phyloP scores from a whole-genome alignment of 2,113 vertebrate genomes.

The Rissa tridactyla region DNA sequence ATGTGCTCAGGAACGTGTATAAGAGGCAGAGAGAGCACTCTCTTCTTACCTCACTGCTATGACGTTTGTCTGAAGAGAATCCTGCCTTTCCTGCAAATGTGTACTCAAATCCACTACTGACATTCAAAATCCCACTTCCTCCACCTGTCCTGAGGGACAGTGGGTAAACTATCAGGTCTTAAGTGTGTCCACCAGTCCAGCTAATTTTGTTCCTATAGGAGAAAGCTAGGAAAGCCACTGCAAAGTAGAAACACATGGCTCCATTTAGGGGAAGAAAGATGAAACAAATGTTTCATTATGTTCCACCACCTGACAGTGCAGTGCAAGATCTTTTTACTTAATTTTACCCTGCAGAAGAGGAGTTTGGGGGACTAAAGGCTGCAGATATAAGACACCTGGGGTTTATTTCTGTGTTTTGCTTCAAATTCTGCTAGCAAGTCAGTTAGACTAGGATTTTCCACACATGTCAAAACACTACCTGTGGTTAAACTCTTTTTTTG shows the following conservation, averaged over 20 bases:
- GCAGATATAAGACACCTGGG: neutral
- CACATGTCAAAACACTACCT: neutral
- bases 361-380: neutral
- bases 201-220: neutral
- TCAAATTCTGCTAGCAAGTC: neutral
- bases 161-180: neutral
- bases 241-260: neutral
- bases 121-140: neutral
- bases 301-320: neutral
- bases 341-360: neutral
- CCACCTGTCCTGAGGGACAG: neutral
- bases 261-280: neutral
- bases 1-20: neutral
- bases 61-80: neutral
- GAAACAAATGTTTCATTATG: neutral
- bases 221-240: neutral
- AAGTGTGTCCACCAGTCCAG: neutral
- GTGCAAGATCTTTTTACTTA: neutral
- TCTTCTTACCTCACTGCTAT: neutral
- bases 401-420: neutral
- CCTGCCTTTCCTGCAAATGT: neutral
- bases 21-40: no score
- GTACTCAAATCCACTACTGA: neutral
- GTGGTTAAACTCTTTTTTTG: neutral
- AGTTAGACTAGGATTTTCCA: neutral